Conservation (phyloP, 2,113 vertebrate species). For the Nipponia nippon region DNA sequence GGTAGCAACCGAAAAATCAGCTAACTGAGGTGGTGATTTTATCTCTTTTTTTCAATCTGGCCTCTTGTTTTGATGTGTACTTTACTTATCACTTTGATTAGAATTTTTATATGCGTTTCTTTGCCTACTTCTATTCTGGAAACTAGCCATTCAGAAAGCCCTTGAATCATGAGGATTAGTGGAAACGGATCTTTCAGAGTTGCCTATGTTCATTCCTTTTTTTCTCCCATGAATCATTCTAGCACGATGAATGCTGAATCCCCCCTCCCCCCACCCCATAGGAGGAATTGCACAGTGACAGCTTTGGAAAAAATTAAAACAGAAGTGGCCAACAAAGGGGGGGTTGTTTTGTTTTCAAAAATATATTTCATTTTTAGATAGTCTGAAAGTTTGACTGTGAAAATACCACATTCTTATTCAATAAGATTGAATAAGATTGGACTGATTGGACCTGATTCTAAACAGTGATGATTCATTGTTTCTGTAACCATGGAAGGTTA, state of each 20-base stretch:
- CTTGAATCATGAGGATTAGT: neutral
- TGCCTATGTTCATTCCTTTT: neutral
- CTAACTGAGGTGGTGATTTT: neutral
- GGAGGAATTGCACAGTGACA: neutral
- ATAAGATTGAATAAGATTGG: no score
- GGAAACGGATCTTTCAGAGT: neutral
- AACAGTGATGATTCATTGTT: neutral
- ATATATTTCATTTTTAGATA: neutral
- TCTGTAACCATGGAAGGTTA: neutral
- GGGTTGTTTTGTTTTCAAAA: accelerated
- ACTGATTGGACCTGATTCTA: neutral
- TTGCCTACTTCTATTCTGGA: neutral
- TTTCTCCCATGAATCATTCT: neutral
- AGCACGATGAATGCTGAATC: neutral
- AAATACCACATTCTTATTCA: neutral
- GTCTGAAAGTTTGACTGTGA: neutral
- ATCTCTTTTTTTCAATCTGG: neutral
- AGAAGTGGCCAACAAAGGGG: neutral
- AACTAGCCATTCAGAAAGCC: neutral
- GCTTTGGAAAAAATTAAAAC: neutral
- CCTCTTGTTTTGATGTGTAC: neutral
- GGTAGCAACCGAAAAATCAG: neutral
- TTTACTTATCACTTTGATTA: neutral
- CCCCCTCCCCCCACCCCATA: accelerated
- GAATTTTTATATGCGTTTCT: neutral